Evolutionary conservation across 2,797 vertebrate genomes (phyloP), one percentile per base, ranked within the genome.

Genomic region (Eulemur mongoz): DNA sequence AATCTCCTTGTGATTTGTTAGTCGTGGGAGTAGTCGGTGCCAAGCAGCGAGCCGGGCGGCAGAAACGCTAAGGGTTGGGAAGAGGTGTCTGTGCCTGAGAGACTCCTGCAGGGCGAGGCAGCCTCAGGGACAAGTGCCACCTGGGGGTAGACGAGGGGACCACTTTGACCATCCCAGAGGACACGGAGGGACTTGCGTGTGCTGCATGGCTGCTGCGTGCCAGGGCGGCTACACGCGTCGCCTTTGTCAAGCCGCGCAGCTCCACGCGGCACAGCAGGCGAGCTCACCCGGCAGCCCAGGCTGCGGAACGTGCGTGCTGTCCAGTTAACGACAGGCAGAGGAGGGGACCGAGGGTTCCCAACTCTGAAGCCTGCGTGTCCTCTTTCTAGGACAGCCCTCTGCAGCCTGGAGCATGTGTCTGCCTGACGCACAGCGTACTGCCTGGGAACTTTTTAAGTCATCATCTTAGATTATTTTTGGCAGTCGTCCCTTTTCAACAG

Each of bases 261-360:
- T 50, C 50, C 50, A 35, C 3, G 15, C 12, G 22, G 5, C 32
- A 35, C 32, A 12, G 2, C 18, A 20, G 10, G 38, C 1, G 73
- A 30, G 35, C 9, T 23, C n/a, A 3, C 4, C 0, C 2, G 48
- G 1, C 4, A 9, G 9, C 0, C 0, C 0, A 7, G 45, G 13
- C 22, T n/a, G 8, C 6, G 4, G 18, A 23, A 18, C 0, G 1
- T 38, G 43, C 2, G 9, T 0, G 0, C 2, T 2, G 61, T 63
- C 25, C 14, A 38, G 5, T 6, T 2, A 38, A 11, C 4, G 30
- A 10, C 13, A 63, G 45, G 13, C 17, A 32, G 59, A 17, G 14
- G 12, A 69, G 40, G 61, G 27, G 50, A 35, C 5, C 5, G 2
- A 27, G 57, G 57, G 32, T 67, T 22, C 17, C 2, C 8, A 27